Conservation (phyloP, 2,797 vertebrate genomes). For the Otus scops region DNA sequence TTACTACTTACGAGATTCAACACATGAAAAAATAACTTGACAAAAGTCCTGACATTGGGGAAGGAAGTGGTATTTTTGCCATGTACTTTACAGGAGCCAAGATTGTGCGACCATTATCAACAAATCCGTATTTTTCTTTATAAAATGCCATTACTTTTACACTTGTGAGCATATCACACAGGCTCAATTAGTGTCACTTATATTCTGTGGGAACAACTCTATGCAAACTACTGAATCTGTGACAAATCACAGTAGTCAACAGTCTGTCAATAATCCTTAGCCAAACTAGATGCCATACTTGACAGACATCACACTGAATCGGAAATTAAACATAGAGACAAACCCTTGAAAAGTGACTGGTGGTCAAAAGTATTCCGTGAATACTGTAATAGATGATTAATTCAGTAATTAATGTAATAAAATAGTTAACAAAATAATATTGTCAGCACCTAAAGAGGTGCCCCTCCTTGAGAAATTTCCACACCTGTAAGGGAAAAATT, state of each 20-base stretch:
- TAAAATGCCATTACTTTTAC: neutral
- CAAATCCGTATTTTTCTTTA: neutral
- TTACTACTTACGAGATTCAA: neutral
- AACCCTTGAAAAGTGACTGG: neutral
- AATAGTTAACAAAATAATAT: neutral
- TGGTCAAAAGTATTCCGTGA: neutral
- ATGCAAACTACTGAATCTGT: neutral
- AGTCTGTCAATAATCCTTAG: neutral
- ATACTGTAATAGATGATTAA: neutral
- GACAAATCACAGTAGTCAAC: neutral
- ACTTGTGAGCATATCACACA: neutral
- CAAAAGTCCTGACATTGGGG: neutral
- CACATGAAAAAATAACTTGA: neutral
- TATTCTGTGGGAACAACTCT: neutral
- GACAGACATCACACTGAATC: neutral
- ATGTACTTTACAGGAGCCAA: neutral
- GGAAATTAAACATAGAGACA: neutral
- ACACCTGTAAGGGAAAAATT: neutral
- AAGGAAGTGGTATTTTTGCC: neutral
- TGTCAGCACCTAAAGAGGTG: neutral
- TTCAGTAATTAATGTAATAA: neutral
- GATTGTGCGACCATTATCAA: rapidly evolving
- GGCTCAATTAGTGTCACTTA: neutral
- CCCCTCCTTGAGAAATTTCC: neutral
- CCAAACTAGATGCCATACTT: neutral